These are phyloP conservation scores for Grantiella picta DNA, from an alignment of 2,113 vertebrate genomes.

Conservation along the genomic window DNA sequence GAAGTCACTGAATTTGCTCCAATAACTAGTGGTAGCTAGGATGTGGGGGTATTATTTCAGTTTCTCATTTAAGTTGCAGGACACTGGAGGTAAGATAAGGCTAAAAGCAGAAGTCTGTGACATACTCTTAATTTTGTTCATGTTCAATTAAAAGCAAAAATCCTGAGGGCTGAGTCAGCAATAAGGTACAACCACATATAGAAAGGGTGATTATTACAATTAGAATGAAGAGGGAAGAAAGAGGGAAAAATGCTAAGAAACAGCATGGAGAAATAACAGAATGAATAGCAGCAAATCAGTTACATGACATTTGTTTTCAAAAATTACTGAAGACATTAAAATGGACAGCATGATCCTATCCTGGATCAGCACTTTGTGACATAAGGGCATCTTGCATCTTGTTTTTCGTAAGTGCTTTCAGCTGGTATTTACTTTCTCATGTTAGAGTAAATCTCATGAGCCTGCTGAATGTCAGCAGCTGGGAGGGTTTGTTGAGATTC, in stretches of 20 bases:
- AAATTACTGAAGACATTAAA: neutral
- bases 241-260: neutral
- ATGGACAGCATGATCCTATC: neutral
- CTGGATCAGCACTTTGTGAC: neutral
- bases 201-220: neutral
- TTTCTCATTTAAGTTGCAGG: neutral
- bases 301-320: neutral
- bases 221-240: neutral
- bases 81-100: neutral
- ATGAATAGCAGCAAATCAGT: neutral
- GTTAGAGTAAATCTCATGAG: neutral
- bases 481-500: neutral
- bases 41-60: neutral
- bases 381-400: neutral
- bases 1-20: neutral
- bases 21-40: neutral
- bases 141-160: neutral
- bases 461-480: neutral
- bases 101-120: neutral
- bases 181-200: neutral
- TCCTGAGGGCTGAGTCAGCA: neutral
- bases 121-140: neutral
- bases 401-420: neutral
- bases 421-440: neutral
- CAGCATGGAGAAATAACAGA: neutral